A percentile compares a stretch with the other conserved stretches of the same genome.
Conservation (phyloP, 2,797 vertebrate species). For the Mallotus villosus region DNA sequence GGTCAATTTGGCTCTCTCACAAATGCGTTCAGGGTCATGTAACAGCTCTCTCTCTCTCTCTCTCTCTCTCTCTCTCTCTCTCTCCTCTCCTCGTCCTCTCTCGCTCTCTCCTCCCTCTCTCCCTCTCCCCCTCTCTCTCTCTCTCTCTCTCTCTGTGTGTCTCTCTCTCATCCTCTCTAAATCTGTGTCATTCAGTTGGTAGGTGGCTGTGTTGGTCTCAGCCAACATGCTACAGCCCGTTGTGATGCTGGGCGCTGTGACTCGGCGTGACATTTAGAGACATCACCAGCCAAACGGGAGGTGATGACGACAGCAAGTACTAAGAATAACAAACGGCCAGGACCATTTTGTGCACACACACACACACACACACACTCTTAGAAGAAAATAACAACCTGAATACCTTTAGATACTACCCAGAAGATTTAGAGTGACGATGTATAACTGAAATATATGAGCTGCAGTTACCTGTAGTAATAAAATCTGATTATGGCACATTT, state of each 20-base stretch:
- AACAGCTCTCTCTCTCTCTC: not conserved
- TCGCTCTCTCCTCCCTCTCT: too few species aligned
- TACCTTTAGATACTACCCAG: too few species aligned
- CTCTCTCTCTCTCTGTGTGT: too few species aligned
- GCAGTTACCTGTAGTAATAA: too few species aligned
- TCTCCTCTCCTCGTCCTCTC: too few species aligned
- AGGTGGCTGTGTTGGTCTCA: not conserved
- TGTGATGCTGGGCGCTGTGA: constrained; percentile 50
- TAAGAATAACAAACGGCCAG: constrained; percentile 32
- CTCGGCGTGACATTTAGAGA: constrained; percentile 27
- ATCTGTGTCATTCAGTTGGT: not conserved
- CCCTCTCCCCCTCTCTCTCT: too few species aligned
- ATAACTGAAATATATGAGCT: too few species aligned
- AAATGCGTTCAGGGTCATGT: not conserved
- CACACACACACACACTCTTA: not conserved
- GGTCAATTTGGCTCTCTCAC: too few species aligned
- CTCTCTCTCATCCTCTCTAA: not conserved
- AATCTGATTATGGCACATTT: too few species aligned
- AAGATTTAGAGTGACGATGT: too few species aligned
- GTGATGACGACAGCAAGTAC: constrained; percentile 34
- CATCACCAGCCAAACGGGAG: not conserved
- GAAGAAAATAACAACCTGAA: too few species aligned
- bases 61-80: too few species aligned
- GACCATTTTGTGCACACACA: constrained; percentile 20
- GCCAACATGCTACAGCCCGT: not conserved